These are phyloP conservation scores for Saccopteryx bilineata DNA, from an alignment of 2,113 vertebrate genomes.

Conservation along the genomic window DNA sequence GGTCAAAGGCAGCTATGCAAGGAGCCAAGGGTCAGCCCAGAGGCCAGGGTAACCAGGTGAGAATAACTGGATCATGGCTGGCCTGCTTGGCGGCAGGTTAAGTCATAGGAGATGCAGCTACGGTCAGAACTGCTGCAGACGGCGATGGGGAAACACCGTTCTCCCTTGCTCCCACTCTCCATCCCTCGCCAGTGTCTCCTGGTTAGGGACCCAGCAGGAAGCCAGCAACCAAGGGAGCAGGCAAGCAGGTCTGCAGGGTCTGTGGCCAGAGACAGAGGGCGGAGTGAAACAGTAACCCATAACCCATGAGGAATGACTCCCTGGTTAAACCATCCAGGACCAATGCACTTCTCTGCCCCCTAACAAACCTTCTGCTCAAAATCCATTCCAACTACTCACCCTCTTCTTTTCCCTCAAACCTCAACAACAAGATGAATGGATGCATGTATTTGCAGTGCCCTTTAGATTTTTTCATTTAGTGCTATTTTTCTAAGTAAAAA, in stretches of 20 bases:
- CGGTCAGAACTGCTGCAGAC: background rate
- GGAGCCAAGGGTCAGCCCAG: background rate
- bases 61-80: background rate
- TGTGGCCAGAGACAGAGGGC: background rate
- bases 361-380: accelerated
- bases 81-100: background rate
- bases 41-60: background rate
- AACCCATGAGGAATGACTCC: background rate
- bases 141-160: no score
- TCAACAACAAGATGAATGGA: background rate
- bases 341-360: no score
- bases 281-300: background rate
- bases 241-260: background rate
- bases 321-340: background rate
- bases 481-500: background rate
- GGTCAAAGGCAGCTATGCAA: background rate
- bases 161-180: background rate
- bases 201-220: background rate
- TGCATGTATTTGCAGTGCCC: background rate
- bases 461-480: background rate
- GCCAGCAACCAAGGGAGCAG: background rate
- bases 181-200: background rate
- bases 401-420: background rate
- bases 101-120: background rate
- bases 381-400: background rate